These are phyloP conservation scores for Mesochorus sp. DNA, from an alignment of 2,888 invertebrate genomes.

Conservation along the genomic window DNA sequence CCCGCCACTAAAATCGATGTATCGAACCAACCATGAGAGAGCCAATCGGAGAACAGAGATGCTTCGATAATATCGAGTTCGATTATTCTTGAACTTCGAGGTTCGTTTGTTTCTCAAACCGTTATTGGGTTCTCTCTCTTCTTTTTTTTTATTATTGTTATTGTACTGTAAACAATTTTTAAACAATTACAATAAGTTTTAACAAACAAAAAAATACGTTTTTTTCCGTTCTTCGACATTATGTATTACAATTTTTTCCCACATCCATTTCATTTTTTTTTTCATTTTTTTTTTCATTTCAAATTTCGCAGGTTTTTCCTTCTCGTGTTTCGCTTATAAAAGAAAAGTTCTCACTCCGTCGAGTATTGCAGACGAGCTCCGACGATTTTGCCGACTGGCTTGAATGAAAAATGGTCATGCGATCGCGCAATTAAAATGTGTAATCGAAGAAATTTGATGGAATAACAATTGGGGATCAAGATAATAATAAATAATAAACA, in stretches of 20 bases:
- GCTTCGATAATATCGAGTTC: conserved; percentile 16
- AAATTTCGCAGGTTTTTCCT: not conserved
- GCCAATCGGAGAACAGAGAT: not conserved
- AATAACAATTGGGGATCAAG: too few relatives aligned
- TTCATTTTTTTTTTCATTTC: not conserved
- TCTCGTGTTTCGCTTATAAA: not conserved
- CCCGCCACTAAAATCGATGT: conserved; percentile 1
- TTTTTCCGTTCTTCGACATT: too few relatives aligned
- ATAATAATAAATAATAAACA: too few relatives aligned
- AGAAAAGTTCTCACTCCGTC: not conserved
- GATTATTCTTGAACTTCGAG: not conserved
- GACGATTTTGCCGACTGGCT: conserved; percentile 22
- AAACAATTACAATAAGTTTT: too few relatives aligned
- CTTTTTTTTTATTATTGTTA: too few relatives aligned
- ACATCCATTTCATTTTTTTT: not conserved
- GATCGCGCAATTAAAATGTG: too few relatives aligned
- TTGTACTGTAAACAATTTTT: too few relatives aligned
- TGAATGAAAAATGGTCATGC: not conserved
- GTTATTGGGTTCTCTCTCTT: too few relatives aligned
- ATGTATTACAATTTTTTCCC: too few relatives aligned
- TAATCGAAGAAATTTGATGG: too few relatives aligned
- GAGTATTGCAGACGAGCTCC: conserved; percentile 28
- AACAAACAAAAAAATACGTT: too few relatives aligned
- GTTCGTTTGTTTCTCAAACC: too few relatives aligned
- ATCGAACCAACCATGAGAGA: not conserved